Base-by-base conservation (phyloP, 2,113 vertebrate species). In the Hemibagrus wyckioides region DNA sequence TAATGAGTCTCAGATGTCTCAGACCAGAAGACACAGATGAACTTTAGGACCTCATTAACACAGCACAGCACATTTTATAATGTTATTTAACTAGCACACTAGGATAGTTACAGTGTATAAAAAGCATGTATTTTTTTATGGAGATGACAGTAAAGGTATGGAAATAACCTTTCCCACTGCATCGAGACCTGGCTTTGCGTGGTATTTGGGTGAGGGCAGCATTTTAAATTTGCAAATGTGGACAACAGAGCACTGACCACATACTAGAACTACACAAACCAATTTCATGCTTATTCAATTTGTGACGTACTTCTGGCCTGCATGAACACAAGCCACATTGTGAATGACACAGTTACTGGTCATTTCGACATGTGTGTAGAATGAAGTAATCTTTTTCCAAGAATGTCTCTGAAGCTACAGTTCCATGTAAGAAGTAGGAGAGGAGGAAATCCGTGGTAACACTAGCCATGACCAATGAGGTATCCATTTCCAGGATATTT, bases 211-310 rank as follows among this genome's bases (percentile, higher is more conserved):
- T n/a, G 75, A 50, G 61, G 36, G 33, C 23, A 82, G 59, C 25
- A 5, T 52, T 79, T 80, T 36, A 85, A 85, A 48, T 61, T 30
- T 56, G 84, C n/a, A n/a, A 80, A 39, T 54, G 54, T 84, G 59
- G 56, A 86, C 80, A 80, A 84, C 52, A 9, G 52, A 28, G 81
- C 81, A 84, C 69, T 83, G 52, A 90, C 21, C 33, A 80, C 89
- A 84, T 65, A 48, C 52, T 86, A 83, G 41, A 59, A 23, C 67
- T 50, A 76, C 30, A 61, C 82, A 86, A 85, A 85, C 76, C 83
- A 75, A 85, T 83, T 85, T 89, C 79, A 69, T 79, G 69, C 79
- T 59, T 83, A 88, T 85, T 88, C 71, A 36, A 30, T 23, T 30
- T 73, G 44, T 44, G 86, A 80, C 48, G 69, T 85, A n/a, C 4